A percentile compares a stretch with the other conserved stretches of the same genome.
phyloP scores from a whole-genome alignment of 2,113 vertebrate genomes.

The Balaeniceps rex region DNA sequence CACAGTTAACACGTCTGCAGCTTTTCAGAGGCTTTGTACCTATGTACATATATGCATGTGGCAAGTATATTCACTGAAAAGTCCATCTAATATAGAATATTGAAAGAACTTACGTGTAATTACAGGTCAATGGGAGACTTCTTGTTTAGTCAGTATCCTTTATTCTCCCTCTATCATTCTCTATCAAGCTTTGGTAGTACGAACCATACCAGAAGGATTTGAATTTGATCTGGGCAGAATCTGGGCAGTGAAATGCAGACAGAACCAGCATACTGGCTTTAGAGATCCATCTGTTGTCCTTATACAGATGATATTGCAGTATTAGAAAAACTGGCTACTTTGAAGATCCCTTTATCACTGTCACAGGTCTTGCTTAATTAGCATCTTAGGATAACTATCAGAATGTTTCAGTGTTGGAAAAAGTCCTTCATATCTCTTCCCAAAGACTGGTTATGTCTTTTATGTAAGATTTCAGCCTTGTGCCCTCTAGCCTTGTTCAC shows the following conservation, averaged over 20 bases:
- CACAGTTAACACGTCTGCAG: neutral
- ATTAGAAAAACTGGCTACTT: neutral
- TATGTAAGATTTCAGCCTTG: neutral
- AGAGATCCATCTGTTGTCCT: conserved; percentile 6
- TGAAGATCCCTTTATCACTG: neutral
- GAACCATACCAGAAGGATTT: neutral
- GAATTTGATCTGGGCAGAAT: neutral
- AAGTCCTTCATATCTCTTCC: neutral
- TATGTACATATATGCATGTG: neutral
- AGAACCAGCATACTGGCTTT: neutral
- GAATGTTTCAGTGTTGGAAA: neutral
- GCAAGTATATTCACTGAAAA: neutral
- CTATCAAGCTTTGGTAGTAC: neutral
- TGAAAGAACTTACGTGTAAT: neutral
- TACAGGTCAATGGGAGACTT: neutral
- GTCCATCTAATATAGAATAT: neutral
- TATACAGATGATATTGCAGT: neutral
- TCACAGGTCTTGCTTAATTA: neutral
- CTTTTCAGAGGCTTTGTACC: neutral
- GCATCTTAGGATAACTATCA: neutral
- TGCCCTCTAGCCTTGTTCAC: neutral
- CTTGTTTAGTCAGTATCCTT: neutral
- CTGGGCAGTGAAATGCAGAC: neutral
- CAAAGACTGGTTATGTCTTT: neutral
- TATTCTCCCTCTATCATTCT: neutral